Conservation (phyloP, 2,888 invertebrate species). For the Drosophila kanekoi region DNA sequence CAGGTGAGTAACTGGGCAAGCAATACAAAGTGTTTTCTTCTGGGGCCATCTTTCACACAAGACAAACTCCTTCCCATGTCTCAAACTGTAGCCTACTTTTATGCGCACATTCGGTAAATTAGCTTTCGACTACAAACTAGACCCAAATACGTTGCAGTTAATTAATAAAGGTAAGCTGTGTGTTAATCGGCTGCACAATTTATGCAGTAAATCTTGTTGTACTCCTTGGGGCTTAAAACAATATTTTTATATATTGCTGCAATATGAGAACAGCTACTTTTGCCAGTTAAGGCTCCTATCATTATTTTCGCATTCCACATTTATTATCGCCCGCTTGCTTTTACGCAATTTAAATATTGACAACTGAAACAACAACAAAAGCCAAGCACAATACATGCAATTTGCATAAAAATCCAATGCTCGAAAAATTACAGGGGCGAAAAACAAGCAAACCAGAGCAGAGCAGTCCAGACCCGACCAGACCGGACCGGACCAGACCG, state of each 20-base stretch:
- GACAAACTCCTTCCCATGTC: background rate
- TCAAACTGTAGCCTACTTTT: constrained; percentile 83
- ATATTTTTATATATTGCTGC: constrained; percentile 83
- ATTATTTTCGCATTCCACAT: constrained; percentile 55
- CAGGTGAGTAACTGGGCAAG: constrained; percentile 87
- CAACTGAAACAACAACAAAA: constrained; percentile 27
- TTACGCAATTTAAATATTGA: constrained; percentile 69
- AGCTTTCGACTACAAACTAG: background rate
- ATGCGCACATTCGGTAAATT: background rate
- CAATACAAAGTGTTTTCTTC: background rate
- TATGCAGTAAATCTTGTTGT: constrained; percentile 2
- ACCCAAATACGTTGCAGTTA: background rate
- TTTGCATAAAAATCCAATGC: constrained; percentile 70
- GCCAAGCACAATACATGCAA: constrained; percentile 57
- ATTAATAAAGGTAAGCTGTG: constrained; percentile 3
- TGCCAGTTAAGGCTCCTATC: constrained; percentile 82
- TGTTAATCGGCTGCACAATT: background rate
- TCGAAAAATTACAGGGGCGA: constrained; percentile 29
- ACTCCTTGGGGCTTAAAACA: constrained; percentile 17
- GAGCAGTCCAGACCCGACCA: background rate
- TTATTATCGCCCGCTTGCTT: constrained; percentile 52
- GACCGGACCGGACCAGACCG: background rate
- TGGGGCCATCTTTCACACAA: background rate
- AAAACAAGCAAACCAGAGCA: constrained; percentile 27
- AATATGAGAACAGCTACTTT: constrained; percentile 87